Conservation (phyloP, 2,113 vertebrate species). For the Pica pica region DNA sequence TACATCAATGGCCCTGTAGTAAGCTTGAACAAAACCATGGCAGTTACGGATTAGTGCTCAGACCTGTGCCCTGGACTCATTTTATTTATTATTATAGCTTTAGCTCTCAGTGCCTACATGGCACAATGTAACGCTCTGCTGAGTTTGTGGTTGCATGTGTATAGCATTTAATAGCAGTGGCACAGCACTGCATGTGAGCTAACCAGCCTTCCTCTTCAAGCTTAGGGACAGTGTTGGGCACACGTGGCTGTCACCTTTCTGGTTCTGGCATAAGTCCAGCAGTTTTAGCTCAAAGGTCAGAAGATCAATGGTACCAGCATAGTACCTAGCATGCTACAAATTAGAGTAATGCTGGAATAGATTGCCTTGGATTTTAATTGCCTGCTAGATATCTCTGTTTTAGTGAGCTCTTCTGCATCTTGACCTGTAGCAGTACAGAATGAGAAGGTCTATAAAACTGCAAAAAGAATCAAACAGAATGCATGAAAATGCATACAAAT, state of each 20-base stretch:
- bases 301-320: neutral
- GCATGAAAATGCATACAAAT: neutral
- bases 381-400: neutral
- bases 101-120: neutral
- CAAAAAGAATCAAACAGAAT: neutral
- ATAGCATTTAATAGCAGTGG: neutral
- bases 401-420: neutral
- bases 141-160: neutral
- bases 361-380: neutral
- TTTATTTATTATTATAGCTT: neutral
- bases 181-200: rapidly evolving
- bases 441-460: neutral
- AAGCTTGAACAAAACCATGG: neutral
- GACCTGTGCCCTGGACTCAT: neutral
- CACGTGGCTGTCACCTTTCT: rapidly evolving
- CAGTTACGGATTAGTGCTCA: neutral
- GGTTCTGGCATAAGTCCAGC: neutral
- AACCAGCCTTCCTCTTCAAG: too few species aligned
- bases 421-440: neutral
- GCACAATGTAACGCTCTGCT: rapidly evolving
- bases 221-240: neutral
- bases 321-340: neutral
- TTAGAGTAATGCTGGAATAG: neutral
- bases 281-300: neutral
- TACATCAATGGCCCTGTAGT: neutral